Conservation (phyloP, 2,888 invertebrate species). For the Zeuzera pyrina region DNA sequence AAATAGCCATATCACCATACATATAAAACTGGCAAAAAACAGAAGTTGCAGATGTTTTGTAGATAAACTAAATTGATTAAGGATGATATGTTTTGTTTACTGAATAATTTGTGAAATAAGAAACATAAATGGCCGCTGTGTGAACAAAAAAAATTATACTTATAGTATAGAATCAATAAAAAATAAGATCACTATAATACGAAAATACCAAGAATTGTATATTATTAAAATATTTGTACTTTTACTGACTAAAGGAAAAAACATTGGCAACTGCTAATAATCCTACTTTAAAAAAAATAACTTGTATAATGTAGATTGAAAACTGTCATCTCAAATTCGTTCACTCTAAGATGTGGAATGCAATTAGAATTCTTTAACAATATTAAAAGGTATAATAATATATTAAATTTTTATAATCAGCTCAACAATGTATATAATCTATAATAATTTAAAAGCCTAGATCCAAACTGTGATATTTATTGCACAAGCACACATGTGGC, state of each 20-base stretch:
- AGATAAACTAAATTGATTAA: slow-evolving; percentile 50
- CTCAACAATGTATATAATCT: slow-evolving; percentile 78
- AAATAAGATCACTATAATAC: slow-evolving; percentile 71
- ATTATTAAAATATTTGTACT: slow-evolving; percentile 87
- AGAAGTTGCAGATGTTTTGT: slow-evolving; percentile 45
- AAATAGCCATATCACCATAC: slow-evolving; percentile 58
- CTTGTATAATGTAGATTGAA: slow-evolving; percentile 72
- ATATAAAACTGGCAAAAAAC: slow-evolving; percentile 45
- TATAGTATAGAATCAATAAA: slow-evolving; percentile 66
- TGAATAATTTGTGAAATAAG: slow-evolving; percentile 62
- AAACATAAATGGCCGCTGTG: slow-evolving; percentile 60
- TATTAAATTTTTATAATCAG: slow-evolving; percentile 76
- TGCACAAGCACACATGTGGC: slow-evolving; percentile 75
- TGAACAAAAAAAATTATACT: slow-evolving; percentile 65
- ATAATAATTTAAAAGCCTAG: slow-evolving; percentile 75
- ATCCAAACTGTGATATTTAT: slow-evolving; percentile 75
- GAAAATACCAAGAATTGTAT: slow-evolving; percentile 75
- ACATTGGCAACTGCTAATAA: slow-evolving; percentile 74
- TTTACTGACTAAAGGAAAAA: slow-evolving; percentile 85
- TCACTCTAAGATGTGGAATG: slow-evolving; percentile 74
- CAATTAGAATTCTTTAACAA: slow-evolving; percentile 75
- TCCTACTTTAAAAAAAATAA: slow-evolving; percentile 70
- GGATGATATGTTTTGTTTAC: slow-evolving; percentile 68
- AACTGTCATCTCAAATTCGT: slow-evolving; percentile 72
- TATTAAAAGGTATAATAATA: slow-evolving; percentile 75